phyloP scores from a whole-genome alignment of 2,797 vertebrate species.

The Aldrovandia affinis region DNA sequence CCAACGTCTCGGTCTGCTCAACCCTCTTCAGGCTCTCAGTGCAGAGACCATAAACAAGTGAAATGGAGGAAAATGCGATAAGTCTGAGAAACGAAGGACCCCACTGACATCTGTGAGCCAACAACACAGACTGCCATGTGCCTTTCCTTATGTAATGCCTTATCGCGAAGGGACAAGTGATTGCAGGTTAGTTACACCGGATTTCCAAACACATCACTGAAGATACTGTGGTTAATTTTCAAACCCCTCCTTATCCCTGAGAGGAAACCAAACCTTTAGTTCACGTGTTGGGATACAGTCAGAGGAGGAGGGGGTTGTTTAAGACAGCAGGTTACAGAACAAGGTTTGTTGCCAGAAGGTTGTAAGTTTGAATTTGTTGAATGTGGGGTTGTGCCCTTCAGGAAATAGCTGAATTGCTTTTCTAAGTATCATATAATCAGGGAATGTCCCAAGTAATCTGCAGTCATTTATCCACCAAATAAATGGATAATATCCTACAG shows the following conservation, averaged over 20 bases:
- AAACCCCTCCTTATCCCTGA: background rate
- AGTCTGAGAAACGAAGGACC: background rate
- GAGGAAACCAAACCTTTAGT: background rate
- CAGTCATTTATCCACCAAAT: too few relatives aligned
- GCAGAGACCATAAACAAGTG: background rate
- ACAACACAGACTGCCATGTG: background rate
- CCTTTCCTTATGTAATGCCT: background rate
- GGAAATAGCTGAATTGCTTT: too few relatives aligned
- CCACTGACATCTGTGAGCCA: background rate
- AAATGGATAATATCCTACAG: too few relatives aligned
- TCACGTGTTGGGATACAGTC: background rate
- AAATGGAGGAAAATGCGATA: background rate
- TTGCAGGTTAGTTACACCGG: background rate
- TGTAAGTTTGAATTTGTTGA: background rate
- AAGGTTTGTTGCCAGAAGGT: background rate
- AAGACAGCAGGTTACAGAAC: background rate
- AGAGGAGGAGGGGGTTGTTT: background rate
- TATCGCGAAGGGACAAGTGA: background rate
- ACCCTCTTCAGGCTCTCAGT: background rate
- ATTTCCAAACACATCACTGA: background rate
- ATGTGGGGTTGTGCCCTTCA: too few relatives aligned
- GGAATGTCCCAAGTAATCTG: too few relatives aligned
- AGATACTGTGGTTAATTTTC: slow-evolving; percentile 3
- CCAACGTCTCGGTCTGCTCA: background rate
- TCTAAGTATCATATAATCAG: too few relatives aligned